Conservation (phyloP, 2,113 vertebrate genomes). For the Uropsilus gracilis region DNA sequence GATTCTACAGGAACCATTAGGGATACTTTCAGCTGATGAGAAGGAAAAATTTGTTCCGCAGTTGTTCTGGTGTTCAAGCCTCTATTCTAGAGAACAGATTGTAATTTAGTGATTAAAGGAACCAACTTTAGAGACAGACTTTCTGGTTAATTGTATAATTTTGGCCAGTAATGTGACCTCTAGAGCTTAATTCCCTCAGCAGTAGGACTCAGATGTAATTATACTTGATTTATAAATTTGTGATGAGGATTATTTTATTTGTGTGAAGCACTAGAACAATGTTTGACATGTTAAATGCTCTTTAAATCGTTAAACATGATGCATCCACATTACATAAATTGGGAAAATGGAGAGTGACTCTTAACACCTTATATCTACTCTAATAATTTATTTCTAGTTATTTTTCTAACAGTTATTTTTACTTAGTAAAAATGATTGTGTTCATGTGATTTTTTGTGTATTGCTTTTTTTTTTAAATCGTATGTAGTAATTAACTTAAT, state of each 20-base stretch:
- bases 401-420: not conserved
- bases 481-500: not conserved
- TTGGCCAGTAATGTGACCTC: not conserved
- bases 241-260: not conserved
- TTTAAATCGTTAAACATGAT: not conserved
- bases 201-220: not conserved
- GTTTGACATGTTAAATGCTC: not conserved
- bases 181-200: not conserved
- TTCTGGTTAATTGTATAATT: not conserved
- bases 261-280: not conserved
- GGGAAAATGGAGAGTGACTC: not conserved
- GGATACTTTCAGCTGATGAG: not conserved
- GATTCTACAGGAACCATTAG: not conserved
- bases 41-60: not conserved
- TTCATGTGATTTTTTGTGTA: not conserved
- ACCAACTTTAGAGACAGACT: not conserved
- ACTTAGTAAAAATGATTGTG: not conserved
- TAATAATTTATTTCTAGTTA: slow-evolving; percentile 34
- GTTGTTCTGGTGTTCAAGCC: not conserved
- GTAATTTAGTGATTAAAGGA: not conserved
- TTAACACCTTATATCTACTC: not conserved
- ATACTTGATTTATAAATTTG: not conserved
- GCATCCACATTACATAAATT: not conserved
- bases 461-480: not conserved
- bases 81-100: not conserved